phyloP scores from a whole-genome alignment of 2,888 invertebrate genomes.

The Folsomia candida region DNA sequence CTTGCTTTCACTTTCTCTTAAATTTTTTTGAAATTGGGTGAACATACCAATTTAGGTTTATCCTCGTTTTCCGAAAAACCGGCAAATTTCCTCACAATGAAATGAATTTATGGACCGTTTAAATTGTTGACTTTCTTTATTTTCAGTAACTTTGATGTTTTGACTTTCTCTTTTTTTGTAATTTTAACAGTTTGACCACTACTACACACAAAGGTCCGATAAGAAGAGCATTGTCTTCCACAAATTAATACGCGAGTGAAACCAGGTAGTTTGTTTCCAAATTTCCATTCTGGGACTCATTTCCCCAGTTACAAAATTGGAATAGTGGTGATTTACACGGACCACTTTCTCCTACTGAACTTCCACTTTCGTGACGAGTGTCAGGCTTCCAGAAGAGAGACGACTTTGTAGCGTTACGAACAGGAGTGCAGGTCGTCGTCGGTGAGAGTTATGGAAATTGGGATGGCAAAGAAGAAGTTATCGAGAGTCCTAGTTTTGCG shows the following conservation, averaged over 20 bases:
- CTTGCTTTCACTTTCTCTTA: not conserved
- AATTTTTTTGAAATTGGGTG: not conserved
- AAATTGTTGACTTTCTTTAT: not conserved
- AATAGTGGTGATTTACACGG: not conserved
- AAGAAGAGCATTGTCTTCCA: conserved; percentile 33
- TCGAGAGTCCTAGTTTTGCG: no score
- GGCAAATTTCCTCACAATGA: not conserved
- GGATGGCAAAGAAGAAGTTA: no score
- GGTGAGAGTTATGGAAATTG: not conserved
- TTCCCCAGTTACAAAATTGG: no score
- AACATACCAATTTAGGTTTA: not conserved
- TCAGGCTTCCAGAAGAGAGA: not conserved
- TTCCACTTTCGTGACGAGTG: not conserved
- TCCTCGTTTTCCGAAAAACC: not conserved
- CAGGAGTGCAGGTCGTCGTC: no score
- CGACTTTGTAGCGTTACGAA: no score
- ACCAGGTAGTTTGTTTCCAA: not conserved
- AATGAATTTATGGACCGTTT: not conserved
- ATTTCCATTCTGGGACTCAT: conserved; percentile 1
- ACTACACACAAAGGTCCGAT: conserved; percentile 21
- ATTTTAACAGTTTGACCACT: not conserved
- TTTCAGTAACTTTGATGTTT: no score
- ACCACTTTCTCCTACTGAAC: no score
- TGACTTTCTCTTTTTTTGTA: conserved; percentile 2
- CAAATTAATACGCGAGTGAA: conserved; percentile 20